Percentiles rank a stretch among this genome's conserved stretches.
Evolutionary conservation across 2,888 invertebrate species (phyloP).

Genomic region (Athetis lepigone): DNA sequence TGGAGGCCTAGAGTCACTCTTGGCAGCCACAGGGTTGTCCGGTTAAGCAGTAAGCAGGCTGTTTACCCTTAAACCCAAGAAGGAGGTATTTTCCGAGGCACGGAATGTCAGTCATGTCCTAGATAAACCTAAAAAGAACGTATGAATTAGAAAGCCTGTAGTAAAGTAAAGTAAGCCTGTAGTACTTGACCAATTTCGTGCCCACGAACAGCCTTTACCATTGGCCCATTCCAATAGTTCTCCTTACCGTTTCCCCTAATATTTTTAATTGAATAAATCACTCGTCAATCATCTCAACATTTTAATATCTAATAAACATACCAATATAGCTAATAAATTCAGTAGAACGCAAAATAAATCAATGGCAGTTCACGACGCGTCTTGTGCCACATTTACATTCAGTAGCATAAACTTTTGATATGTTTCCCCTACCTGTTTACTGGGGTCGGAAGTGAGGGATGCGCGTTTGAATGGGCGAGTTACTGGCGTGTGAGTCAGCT

Average conservation of each 20-base stretch:
- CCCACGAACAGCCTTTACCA: too few relatives aligned
- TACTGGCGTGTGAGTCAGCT: slow-evolving; percentile 4
- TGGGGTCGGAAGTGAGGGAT: slow-evolving; percentile 80
- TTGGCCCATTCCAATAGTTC: too few relatives aligned
- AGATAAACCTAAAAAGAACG: too few relatives aligned
- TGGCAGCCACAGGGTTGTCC: too few relatives aligned
- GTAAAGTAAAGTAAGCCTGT: too few relatives aligned
- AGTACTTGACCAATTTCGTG: too few relatives aligned
- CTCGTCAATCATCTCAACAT: slow-evolving; percentile 28
- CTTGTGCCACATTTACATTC: slow-evolving; percentile 77
- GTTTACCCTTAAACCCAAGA: too few relatives aligned
- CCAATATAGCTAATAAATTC: slow-evolving; percentile 18
- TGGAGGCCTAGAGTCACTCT: too few relatives aligned
- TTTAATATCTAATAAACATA: slow-evolving; percentile 21
- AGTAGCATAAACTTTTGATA: slow-evolving; percentile 83
- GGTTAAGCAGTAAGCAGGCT: too few relatives aligned
- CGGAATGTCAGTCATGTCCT: too few relatives aligned
- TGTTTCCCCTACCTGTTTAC: slow-evolving; percentile 86
- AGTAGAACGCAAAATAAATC: slow-evolving; percentile 34
- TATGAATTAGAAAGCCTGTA: too few relatives aligned
- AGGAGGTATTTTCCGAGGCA: too few relatives aligned
- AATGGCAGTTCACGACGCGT: slow-evolving; percentile 52
- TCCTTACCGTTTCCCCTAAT: not conserved
- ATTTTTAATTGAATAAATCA: slow-evolving; percentile 22
- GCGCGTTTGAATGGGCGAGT: slow-evolving; percentile 66